Percentiles rank a stretch among this genome's conserved stretches.
Evolutionary conservation across 2,113 vertebrate species (phyloP).

Genomic region (Rallus limicola): DNA sequence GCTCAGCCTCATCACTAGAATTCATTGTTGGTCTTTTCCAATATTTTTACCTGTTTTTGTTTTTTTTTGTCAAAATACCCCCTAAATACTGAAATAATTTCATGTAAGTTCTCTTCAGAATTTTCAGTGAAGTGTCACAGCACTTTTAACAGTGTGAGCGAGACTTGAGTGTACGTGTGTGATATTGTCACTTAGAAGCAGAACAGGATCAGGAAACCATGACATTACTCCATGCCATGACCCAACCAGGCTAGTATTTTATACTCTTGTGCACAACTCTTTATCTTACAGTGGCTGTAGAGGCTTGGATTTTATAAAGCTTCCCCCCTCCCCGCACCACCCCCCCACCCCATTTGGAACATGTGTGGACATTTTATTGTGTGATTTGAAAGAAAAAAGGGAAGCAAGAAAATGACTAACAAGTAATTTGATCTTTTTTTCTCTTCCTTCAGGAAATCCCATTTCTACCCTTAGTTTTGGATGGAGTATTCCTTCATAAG

Average conservation of each 20-base stretch:
- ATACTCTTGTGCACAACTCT: neutral
- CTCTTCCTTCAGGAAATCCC: neutral
- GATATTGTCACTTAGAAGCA: neutral
- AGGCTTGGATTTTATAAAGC: neutral
- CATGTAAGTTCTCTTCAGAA: neutral
- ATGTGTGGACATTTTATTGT: neutral
- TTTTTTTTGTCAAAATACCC: neutral
- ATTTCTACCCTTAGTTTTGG: slow-evolving; percentile 73
- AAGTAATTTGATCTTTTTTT: neutral
- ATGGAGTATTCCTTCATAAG: slow-evolving; percentile 78
- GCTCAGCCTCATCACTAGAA: neutral
- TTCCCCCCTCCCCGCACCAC: too few species aligned
- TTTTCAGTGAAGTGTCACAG: neutral
- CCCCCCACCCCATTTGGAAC: neutral
- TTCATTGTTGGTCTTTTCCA: neutral
- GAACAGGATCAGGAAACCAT: neutral
- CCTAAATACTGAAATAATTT: neutral
- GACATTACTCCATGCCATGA: neutral
- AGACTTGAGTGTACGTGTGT: neutral
- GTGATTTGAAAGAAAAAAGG: neutral
- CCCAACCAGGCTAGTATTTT: neutral
- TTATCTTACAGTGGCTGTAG: neutral
- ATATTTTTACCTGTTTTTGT: neutral
- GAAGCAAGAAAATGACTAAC: neutral
- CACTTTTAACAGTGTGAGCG: neutral